Base-by-base conservation (phyloP, 2,888 invertebrate species). In the Agrochola lychnidis region DNA sequence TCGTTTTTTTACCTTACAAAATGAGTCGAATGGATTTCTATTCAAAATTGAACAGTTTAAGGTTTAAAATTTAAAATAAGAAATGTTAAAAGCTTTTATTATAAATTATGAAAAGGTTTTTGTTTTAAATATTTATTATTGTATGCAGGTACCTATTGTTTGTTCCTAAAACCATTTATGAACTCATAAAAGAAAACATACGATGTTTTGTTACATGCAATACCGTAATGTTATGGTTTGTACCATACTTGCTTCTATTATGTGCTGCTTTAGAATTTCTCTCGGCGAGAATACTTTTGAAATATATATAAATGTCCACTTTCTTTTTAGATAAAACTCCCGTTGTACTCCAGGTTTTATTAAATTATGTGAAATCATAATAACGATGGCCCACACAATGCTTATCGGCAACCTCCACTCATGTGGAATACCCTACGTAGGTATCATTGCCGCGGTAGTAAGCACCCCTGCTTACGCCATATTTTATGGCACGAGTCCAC, bases 41-140 rank as follows among this genome's bases (percentile, higher is more conserved):
- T 48, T 56, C 25, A 51, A 53, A 16, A 14, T 14, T n/a, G 0
- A 4, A 16, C 0, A 2, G 6, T 0, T 14, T 57, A 67, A 53
- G 62, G 57, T 57, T 66, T 76, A 6, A 22, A 69, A 75, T 73
- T 16, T 6, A 40, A 51, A 51, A 42, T 4, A 16, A 2, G 12
- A 48, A 56, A 51, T 42, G 5, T 16, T 14, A 10, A 56, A 4
- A 36, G 61, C 19, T 61, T 61, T 61, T 59, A 19, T 36, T 1
- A 30, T 59, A 19, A 36, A 61, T 19, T 19, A 19, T 4, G 19
- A 61, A 19, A 61, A 71, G 36, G 22, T 51, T 63, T 72, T 79
- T 62, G 30, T 62, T 79, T 56, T 42, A 56, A 61, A 45, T 2
- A 45, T 10, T 57, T 59, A 14, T 25, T 66, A 10, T 61, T 70